Conservation (phyloP, 2,888 invertebrate genomes). For the Lycia hirtaria region DNA sequence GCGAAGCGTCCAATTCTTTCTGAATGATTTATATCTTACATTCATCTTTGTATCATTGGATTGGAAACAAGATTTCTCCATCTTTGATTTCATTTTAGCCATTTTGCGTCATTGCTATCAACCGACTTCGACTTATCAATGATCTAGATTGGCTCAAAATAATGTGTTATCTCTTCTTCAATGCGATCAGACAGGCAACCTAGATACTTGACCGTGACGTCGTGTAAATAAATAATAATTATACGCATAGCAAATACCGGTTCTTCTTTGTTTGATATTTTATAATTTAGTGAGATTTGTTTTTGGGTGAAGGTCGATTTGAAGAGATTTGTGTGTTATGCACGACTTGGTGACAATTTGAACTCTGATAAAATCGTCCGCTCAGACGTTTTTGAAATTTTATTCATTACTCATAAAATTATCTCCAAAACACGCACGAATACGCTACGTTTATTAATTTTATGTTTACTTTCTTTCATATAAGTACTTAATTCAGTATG, state of each 20-base stretch:
- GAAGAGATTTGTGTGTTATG: neutral
- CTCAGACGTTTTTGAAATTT: too few species aligned
- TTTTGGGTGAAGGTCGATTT: neutral
- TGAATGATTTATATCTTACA: neutral
- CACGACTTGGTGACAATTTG: neutral
- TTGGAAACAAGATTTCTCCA: neutral
- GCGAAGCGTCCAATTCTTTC: neutral
- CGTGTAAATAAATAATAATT: conserved; percentile 28
- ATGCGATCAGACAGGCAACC: conserved; percentile 35
- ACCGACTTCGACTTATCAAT: conserved; percentile 1
- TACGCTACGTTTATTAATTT: too few species aligned
- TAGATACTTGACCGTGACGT: conserved; percentile 34
- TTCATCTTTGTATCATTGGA: too few species aligned
- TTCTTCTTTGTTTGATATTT: conserved; percentile 9
- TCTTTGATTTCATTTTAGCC: too few species aligned
- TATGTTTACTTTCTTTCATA: too few species aligned
- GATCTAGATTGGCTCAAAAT: conserved; percentile 28
- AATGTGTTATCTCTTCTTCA: conserved; percentile 33
- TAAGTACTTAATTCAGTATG: too few species aligned
- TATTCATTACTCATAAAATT: too few species aligned
- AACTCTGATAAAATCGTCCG: too few species aligned
- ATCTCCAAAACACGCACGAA: too few species aligned
- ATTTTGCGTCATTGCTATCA: neutral
- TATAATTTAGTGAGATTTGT: neutral
- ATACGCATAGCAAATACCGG: conserved; percentile 4